These are phyloP conservation scores for Drosophila obscura DNA, from an alignment of 1,140 invertebrate species.

Conservation along the genomic window DNA sequence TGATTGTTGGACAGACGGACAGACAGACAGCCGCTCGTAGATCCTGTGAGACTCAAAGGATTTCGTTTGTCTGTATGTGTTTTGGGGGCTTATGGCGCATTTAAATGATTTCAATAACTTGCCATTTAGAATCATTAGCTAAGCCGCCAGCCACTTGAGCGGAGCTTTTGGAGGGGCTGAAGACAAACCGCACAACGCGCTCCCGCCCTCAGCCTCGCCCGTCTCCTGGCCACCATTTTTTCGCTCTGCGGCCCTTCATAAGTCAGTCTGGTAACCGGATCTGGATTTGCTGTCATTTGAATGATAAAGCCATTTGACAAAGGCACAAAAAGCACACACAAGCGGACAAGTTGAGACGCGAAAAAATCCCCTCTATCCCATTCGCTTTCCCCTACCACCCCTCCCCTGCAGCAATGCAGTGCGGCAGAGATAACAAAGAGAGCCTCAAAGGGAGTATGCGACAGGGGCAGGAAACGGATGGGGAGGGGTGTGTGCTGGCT, in stretches of 20 bases:
- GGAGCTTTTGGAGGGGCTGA: constrained; percentile 30
- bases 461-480: constrained; percentile 18
- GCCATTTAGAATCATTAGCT: constrained; percentile 64
- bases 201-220: background rate
- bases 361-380: constrained; percentile 43
- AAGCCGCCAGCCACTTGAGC: constrained; percentile 57
- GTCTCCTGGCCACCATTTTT: background rate
- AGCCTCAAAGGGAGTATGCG: constrained; percentile 7
- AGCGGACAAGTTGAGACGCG: constrained; percentile 70
- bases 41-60: constrained; percentile 18
- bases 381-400: background rate
- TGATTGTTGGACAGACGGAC: constrained; percentile 25
- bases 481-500: background rate
- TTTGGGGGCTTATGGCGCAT: constrained; percentile 29
- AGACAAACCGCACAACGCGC: constrained; percentile 9
- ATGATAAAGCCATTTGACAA: constrained; percentile 75
- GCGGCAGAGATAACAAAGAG: constrained; percentile 50
- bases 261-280: constrained; percentile 60
- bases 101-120: constrained; percentile 76
- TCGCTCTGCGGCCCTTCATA: constrained; percentile 22
- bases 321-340: constrained; percentile 63
- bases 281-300: constrained; percentile 69
- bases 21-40: background rate
- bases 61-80: constrained; percentile 44
- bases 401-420: constrained; percentile 32